A percentile compares a stretch with the other conserved stretches of the same genome.
These are phyloP conservation scores for Phaedon cochleariae DNA, from an alignment of 2,888 invertebrate genomes.

Conservation along the genomic window DNA sequence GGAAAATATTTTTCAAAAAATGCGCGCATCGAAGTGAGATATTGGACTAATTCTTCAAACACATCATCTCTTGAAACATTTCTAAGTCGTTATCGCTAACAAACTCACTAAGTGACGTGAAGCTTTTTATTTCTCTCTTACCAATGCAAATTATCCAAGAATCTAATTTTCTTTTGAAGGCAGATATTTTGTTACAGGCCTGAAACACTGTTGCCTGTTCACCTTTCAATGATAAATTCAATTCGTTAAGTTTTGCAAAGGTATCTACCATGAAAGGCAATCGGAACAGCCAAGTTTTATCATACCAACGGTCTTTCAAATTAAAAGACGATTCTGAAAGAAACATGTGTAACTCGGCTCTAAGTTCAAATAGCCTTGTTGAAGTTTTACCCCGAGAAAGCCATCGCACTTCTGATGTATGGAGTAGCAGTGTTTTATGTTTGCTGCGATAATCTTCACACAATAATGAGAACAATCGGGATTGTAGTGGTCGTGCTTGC, in stretches of 20 bases:
- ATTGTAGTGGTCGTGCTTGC: conserved; percentile 34
- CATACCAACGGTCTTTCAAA: conserved; percentile 12
- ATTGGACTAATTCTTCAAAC: too few relatives aligned
- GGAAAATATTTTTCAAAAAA: conserved; percentile 25
- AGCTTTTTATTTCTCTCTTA: conserved; percentile 17
- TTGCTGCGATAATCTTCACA: conserved; percentile 29
- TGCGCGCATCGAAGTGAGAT: conserved; percentile 22
- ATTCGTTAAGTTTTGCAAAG: conserved; percentile 19
- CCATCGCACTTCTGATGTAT: too few relatives aligned
- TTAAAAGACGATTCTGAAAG: conserved; percentile 22
- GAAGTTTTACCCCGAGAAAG: conserved; percentile 24
- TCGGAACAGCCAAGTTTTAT: background rate
- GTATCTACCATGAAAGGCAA: conserved; percentile 8
- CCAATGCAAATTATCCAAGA: background rate
- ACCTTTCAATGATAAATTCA: conserved; percentile 13
- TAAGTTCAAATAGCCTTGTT: conserved; percentile 29
- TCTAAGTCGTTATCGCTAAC: background rate
- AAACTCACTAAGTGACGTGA: background rate
- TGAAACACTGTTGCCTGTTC: conserved; percentile 22
- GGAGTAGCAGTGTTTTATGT: background rate
- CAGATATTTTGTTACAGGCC: conserved; percentile 9
- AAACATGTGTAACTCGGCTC: conserved; percentile 26
- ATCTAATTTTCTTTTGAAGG: too few relatives aligned
- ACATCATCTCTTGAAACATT: conserved; percentile 19
- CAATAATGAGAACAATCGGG: conserved; percentile 35